Evolutionary conservation across 2,888 invertebrate species (phyloP), one percentile per base, ranked within the genome.

Genomic region (Acronicta psi): DNA sequence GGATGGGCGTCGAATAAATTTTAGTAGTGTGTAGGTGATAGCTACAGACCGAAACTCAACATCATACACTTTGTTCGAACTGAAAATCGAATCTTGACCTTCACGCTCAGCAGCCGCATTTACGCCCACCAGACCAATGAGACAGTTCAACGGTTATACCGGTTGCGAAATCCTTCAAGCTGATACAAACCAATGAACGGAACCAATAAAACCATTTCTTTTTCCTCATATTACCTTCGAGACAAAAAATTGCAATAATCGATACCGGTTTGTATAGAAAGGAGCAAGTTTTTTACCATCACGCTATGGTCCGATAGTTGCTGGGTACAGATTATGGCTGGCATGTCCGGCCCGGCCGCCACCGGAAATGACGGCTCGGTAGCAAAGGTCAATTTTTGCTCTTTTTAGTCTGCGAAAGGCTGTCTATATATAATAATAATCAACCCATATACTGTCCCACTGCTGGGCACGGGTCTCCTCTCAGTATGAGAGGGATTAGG

Each of bases 311-410:
- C 60, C 61, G 60, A 44, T 63, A 66, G 61, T 64, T 58, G n/a
- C n/a, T n/a, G n/a, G 53, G 64, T 64, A 67, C 67, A 74, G 76
- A 73, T 70, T 81, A 84, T 80, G 84, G 71, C 69, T 79, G 79
- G 85, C 81, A 83, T 84, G 79, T 83, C 84, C 84, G 84, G 79
- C 64, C 58, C 55, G 50, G 50, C 25, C 20, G 16, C 31, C 59
- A 54, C 74, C 76, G 81, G 83, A 81, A 79, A 68, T 64, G 62
- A 47, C 59, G 51, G 42, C 8, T 34, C 59, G 43, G 60, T 43
- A 40, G 42, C 60, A 82, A 83, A 81, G 82, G 82, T 79, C 71
- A 77, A 62, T 55, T 66, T 56, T 53, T 51, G 55, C 53, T n/a
- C n/a, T 44, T 56, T 54, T 42, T 13, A 13, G 34, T 50, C 29